phyloP scores from a whole-genome alignment of 2,113 vertebrate species.

The Callipepla squamata region DNA sequence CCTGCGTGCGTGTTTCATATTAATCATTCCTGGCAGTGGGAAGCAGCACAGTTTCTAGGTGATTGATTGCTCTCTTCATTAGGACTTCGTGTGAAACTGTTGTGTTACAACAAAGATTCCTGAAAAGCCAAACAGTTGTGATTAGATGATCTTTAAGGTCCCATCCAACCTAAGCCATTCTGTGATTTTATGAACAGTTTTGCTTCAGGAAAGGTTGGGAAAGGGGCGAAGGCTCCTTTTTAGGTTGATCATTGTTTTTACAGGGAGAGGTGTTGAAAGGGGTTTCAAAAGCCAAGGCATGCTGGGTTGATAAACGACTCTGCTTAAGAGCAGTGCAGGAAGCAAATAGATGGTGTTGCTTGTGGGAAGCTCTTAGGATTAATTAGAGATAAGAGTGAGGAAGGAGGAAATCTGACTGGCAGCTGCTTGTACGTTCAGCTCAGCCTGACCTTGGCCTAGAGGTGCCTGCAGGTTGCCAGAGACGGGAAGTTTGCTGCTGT shows the following conservation, averaged over 20 bases:
- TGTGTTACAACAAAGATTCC: background rate
- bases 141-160: too few relatives aligned
- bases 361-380: conserved; percentile 37
- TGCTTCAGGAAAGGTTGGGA: background rate
- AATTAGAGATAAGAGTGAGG: conserved; percentile 35
- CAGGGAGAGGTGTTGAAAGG: conserved; percentile 15
- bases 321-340: conserved; percentile 26
- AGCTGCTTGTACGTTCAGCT: background rate
- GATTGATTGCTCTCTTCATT: background rate
- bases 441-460: background rate
- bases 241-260: background rate
- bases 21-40: background rate
- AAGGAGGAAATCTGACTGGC: conserved; percentile 52
- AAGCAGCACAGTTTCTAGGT: background rate
- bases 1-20: background rate
- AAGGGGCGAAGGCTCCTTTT: background rate
- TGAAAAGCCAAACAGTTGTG: background rate
- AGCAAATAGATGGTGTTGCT: background rate
- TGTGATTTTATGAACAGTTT: background rate
- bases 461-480: background rate
- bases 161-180: too few relatives aligned
- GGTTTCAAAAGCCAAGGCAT: conserved; percentile 27
- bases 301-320: conserved; percentile 28
- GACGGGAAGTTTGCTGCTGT: background rate
- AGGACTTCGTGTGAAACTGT: background rate